These are phyloP conservation scores for Dreissena rostriformis DNA, from an alignment of 1,140 invertebrate genomes.

Conservation along the genomic window DNA sequence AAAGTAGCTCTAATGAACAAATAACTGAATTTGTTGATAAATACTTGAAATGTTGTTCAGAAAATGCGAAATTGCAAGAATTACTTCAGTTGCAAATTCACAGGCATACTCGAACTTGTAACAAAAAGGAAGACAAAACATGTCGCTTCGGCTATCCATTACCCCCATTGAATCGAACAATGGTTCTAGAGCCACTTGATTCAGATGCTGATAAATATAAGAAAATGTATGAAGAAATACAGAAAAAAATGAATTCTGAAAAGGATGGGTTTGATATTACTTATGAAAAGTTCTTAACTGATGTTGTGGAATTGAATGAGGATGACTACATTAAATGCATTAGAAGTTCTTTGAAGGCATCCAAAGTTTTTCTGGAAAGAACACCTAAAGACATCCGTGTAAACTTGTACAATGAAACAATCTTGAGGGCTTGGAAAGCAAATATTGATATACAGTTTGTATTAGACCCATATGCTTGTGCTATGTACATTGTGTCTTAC, in stretches of 20 bases:
- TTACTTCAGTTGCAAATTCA: constrained; percentile 59
- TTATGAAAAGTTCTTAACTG: constrained; percentile 19
- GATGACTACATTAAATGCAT: constrained; percentile 55
- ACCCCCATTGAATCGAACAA: constrained; percentile 57
- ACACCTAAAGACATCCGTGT: constrained; percentile 22
- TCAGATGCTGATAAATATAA: constrained; percentile 37
- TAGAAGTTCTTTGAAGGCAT: constrained; percentile 27
- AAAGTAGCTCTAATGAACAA: constrained; percentile 6
- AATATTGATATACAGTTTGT: constrained; percentile 54
- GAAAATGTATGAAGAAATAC: constrained; percentile 12
- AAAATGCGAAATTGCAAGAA: constrained; percentile 20
- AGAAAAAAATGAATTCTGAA: constrained; percentile 34
- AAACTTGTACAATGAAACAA: constrained; percentile 24
- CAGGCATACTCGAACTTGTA: constrained; percentile 63
- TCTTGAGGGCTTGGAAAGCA: constrained; percentile 21
- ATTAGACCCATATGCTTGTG: constrained; percentile 55
- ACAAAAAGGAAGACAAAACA: constrained; percentile 36
- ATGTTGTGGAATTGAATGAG: constrained; percentile 25
- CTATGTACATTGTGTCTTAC: constrained; percentile 58
- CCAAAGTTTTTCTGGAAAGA: constrained; percentile 55
- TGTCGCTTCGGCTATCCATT: constrained; percentile 65
- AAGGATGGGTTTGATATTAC: constrained; percentile 44
- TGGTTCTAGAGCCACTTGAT: constrained; percentile 57
- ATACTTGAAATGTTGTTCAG: constrained; percentile 28
- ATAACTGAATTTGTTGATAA: constrained; percentile 52